Evolutionary conservation across 2,888 invertebrate species (phyloP).

Genomic region (Thecocarcelia acutangulata): DNA sequence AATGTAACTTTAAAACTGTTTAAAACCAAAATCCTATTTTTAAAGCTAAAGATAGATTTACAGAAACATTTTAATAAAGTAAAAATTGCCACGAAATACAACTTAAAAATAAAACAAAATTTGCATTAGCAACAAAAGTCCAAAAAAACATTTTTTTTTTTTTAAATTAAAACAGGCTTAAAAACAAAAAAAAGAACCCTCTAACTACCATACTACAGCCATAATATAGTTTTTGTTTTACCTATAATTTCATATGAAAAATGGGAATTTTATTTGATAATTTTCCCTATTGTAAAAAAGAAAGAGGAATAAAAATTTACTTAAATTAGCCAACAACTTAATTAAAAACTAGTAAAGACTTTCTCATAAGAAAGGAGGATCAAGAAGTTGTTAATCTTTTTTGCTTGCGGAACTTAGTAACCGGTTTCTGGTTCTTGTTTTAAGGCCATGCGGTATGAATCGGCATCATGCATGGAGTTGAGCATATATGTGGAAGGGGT

Average conservation of each 20-base stretch:
- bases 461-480: constrained; percentile 74
- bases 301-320: constrained; percentile 8
- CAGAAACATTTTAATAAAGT: background rate
- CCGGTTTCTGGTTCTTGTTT: constrained; percentile 81
- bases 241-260: constrained; percentile 6
- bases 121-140: constrained; percentile 39
- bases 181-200: constrained; percentile 35
- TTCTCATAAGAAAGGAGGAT: constrained; percentile 28
- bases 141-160: constrained; percentile 1
- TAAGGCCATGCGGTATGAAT: constrained; percentile 79
- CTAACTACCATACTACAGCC: constrained; percentile 58
- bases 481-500: constrained; percentile 72
- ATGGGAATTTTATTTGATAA: constrained; percentile 16
- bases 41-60: constrained; percentile 34
- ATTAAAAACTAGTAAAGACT: constrained; percentile 40
- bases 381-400: constrained; percentile 6
- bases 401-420: constrained; percentile 72
- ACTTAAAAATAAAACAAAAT: constrained; percentile 1
- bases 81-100: constrained; percentile 13
- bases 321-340: constrained; percentile 54
- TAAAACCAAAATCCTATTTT: constrained; percentile 39
- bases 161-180: background rate
- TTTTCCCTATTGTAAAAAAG: background rate
- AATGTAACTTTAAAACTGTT: constrained; percentile 31
- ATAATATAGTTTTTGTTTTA: constrained; percentile 2